These are phyloP conservation scores for Oriolus oriolus DNA, from an alignment of 2,113 vertebrate species.

Conservation along the genomic window DNA sequence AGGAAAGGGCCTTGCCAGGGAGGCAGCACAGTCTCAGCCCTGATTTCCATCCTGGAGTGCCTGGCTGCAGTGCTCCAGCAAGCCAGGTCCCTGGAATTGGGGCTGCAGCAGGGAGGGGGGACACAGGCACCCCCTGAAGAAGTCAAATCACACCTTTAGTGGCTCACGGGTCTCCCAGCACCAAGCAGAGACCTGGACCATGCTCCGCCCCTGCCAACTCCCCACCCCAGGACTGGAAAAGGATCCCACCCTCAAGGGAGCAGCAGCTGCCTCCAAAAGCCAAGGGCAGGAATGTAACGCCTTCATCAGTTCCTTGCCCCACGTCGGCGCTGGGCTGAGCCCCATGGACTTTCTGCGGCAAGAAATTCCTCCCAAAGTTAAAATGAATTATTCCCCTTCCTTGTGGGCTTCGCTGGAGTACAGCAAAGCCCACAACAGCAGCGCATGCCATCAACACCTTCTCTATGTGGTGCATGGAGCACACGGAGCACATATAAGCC, in stretches of 20 bases:
- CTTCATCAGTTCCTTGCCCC: neutral
- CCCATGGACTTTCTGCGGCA: fast-evolving
- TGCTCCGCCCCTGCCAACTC: neutral
- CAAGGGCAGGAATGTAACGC: fast-evolving
- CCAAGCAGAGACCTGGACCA: neutral
- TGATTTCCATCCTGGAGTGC: neutral
- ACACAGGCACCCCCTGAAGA: neutral
- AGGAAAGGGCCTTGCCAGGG: neutral
- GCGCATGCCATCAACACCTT: neutral
- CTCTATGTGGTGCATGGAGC: neutral
- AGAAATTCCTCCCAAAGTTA: neutral
- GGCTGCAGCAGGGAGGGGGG: neutral
- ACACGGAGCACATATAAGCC: too few relatives aligned
- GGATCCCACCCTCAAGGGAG: fast-evolving
- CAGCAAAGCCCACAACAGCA: neutral
- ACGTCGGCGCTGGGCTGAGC: neutral
- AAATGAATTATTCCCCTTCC: neutral
- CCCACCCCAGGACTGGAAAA: neutral
- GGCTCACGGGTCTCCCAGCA: neutral
- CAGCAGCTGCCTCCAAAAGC: neutral
- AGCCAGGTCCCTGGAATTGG: fast-evolving
- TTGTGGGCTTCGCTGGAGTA: too few relatives aligned
- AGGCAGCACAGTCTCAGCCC: neutral
- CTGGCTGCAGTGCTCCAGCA: neutral
- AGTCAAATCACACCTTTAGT: neutral